Evolutionary conservation across 2,888 invertebrate genomes (phyloP).

Genomic region (Lapara coniferarum): DNA sequence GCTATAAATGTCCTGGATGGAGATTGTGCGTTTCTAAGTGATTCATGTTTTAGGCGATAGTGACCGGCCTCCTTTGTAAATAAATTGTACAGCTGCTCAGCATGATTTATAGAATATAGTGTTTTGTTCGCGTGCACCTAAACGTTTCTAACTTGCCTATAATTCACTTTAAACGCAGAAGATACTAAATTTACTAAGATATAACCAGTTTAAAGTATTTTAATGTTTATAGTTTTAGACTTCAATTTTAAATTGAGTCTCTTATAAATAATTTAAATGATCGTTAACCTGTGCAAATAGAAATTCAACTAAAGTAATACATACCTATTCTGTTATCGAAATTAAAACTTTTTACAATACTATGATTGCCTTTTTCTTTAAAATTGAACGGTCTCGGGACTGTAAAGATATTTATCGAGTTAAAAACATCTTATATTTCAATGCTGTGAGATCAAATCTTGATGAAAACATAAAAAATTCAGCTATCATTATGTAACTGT

Average conservation of each 20-base stretch:
- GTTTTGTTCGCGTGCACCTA: not conserved
- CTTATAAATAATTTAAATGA: not conserved
- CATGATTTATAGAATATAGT: not conserved
- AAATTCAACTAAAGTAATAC: not conserved
- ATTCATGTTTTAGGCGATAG: slow-evolving; percentile 15
- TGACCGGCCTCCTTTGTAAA: not conserved
- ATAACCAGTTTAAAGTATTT: too few species aligned
- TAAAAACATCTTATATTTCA: slow-evolving; percentile 1
- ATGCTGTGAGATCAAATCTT: not conserved
- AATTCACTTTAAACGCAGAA: not conserved
- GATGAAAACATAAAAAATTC: not conserved
- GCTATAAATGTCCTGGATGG: not conserved
- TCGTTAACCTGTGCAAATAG: not conserved
- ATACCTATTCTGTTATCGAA: not conserved
- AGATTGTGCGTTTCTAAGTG: slow-evolving; percentile 4
- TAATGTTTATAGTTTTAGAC: not conserved
- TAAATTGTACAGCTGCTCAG: not conserved
- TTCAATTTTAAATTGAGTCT: not conserved
- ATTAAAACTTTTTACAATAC: not conserved
- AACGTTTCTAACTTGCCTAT: not conserved
- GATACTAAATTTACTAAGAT: too few species aligned
- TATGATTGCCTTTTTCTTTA: slow-evolving; percentile 4
- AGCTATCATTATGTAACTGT: not conserved
- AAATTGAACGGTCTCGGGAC: not conserved
- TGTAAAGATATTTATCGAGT: slow-evolving; percentile 6